Evolutionary conservation across 2,113 vertebrate species (phyloP), one percentile per base, ranked within the genome.

Genomic region (Tragelaphus buxtoni): DNA sequence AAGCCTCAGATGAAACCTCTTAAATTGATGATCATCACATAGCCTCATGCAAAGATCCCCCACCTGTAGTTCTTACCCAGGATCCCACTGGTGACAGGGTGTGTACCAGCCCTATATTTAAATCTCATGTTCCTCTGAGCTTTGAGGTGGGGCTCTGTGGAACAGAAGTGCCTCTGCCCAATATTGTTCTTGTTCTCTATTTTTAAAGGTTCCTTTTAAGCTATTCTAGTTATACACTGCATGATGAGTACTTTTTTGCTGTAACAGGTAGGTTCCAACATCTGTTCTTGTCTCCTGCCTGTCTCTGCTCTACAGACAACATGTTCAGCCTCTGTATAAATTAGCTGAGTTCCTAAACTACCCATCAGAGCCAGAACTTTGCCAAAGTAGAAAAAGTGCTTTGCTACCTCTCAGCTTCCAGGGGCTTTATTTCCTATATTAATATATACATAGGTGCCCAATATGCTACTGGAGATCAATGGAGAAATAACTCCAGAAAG

Each of bases 1-100:
- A 63, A 76, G 10, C 14, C 26, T 77, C 12, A 24, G 11, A 16
- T 8, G 7, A 47, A 55, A 80, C 5, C 8, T 72, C 39, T 11
- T 3, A n/a, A 90, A 30, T 1, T 60, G 5, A 53, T 85, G 35
- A 5, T 76, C 12, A 18, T 16, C 32, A 32, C 0, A 4, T 10
- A 22, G 9, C 30, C 47, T 28, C 2, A 6, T 47, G 18, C 61
- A 58, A 20, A 87, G 12, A 35, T 20, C 9, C 9, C 35, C 1
- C 1, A 10, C 0, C 1, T 2, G 16, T 10, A 56, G 26, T 18
- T 24, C 56, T 69, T 28, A 63, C 42, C 35, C 2, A 39, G 35
- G 24, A 51, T 32, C 63, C 20, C 18, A 47, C 6, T 22, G 13
- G 7, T 18, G 20, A 86, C 32, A 74, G 17, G n/a, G 7, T 1